A percentile compares a stretch with the other conserved stretches of the same genome.
Evolutionary conservation across 2,888 invertebrate genomes (phyloP).

Genomic region (Pachymerium ferrugineum): DNA sequence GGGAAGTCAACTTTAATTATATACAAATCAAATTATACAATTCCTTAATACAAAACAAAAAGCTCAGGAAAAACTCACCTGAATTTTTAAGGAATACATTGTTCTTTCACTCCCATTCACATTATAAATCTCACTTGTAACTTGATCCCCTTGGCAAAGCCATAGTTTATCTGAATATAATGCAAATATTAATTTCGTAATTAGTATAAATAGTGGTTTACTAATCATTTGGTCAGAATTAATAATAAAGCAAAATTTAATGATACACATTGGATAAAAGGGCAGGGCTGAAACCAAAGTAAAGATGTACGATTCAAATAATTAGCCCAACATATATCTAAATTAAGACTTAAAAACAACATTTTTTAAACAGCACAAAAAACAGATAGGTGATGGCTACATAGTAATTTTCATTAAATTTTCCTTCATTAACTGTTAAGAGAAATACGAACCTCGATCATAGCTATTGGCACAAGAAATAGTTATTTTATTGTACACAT

Average conservation of each 20-base stretch:
- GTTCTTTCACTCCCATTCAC: slow-evolving; percentile 45
- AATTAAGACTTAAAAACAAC: too few species aligned
- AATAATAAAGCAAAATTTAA: too few species aligned
- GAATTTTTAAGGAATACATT: slow-evolving; percentile 45
- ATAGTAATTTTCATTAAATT: background rate
- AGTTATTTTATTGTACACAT: slow-evolving; percentile 39
- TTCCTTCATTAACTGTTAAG: background rate
- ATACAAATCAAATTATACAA: background rate
- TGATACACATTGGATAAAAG: too few species aligned
- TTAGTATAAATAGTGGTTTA: background rate
- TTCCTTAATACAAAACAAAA: background rate
- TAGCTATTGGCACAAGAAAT: slow-evolving; percentile 45
- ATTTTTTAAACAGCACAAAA: too few species aligned
- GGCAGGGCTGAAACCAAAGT: too few species aligned
- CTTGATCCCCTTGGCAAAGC: slow-evolving; percentile 48
- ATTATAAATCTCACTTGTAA: slow-evolving; percentile 43
- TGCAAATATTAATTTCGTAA: background rate
- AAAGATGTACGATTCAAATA: too few species aligned
- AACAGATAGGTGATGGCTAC: too few species aligned
- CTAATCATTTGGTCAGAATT: too few species aligned
- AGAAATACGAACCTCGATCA: slow-evolving; percentile 41
- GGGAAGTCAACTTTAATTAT: slow-evolving; percentile 48
- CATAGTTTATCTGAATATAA: slow-evolving; percentile 45
- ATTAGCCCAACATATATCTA: too few species aligned
- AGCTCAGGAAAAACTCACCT: slow-evolving; percentile 40